Conservation (phyloP, 23 tunicate species). For the Halocynthia roretzi region DNA sequence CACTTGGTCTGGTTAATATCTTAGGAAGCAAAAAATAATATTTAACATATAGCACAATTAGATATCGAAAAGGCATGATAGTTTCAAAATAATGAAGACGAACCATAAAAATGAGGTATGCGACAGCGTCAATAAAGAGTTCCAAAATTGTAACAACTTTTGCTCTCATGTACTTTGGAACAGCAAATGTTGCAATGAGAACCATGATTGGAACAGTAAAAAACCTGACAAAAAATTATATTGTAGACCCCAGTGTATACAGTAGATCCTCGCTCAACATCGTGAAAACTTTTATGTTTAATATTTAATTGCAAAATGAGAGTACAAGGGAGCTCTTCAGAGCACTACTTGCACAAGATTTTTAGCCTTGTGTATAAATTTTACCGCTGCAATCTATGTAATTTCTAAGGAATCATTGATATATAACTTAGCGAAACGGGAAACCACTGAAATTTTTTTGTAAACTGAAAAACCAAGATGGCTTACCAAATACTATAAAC, state of each 20-base stretch:
- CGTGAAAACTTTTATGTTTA: no score
- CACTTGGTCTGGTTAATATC: conserved; percentile 67
- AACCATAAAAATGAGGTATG: conserved; percentile 67
- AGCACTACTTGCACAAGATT: no score
- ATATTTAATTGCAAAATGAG: no score
- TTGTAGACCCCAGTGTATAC: no score
- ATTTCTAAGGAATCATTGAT: no score
- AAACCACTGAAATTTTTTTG: background rate
- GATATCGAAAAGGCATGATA: background rate
- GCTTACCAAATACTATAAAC: conserved; percentile 63
- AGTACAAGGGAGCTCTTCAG: no score
- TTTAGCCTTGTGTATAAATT: no score
- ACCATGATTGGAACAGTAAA: conserved; percentile 78
- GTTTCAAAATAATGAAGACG: background rate
- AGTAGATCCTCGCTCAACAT: no score
- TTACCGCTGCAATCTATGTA: no score
- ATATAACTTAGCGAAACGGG: background rate
- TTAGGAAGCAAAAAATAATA: conserved; percentile 8
- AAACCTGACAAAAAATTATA: conserved; percentile 39
- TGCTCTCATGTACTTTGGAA: conserved; percentile 80
- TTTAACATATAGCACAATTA: background rate
- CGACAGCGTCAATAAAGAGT: conserved; percentile 59
- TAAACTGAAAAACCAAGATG: background rate
- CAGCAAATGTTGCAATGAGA: conserved; percentile 49
- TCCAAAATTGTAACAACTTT: conserved; percentile 61